These are phyloP conservation scores for Blennius ocellaris DNA, from an alignment of 2,113 vertebrate genomes.

Conservation along the genomic window DNA sequence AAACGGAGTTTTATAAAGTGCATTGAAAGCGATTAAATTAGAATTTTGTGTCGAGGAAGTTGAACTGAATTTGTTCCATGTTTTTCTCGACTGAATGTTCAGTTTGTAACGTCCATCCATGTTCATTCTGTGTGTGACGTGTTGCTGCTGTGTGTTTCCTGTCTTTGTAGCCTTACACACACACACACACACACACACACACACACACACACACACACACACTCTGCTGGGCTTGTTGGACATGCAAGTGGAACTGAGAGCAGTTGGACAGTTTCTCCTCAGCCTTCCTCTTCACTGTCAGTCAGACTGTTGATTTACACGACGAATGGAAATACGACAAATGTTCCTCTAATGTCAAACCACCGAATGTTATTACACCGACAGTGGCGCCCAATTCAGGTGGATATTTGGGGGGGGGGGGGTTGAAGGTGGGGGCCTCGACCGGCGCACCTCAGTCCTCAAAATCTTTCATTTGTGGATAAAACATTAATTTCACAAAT, in stretches of 20 bases:
- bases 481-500: no score
- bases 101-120: constrained; percentile 54
- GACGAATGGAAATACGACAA: constrained; percentile 33
- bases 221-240: constrained; percentile 44
- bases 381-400: constrained; percentile 35
- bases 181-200: no score
- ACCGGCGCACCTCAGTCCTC: no score
- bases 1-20: neutral
- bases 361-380: constrained; percentile 43
- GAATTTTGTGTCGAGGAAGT: no score
- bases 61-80: neutral
- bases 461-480: no score
- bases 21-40: no score
- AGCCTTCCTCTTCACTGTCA: constrained; percentile 12
- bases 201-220: no score
- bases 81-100: constrained; percentile 34
- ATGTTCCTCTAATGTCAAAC: constrained; percentile 55
- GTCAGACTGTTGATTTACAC: neutral
- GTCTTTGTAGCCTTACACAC: constrained; percentile 59
- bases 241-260: constrained; percentile 35
- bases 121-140: constrained; percentile 69
- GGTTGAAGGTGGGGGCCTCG: no score
- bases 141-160: constrained; percentile 1
- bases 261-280: constrained; percentile 33
- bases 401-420: neutral